Conservation (phyloP, 2,888 invertebrate genomes). For the Eilema caniola region DNA sequence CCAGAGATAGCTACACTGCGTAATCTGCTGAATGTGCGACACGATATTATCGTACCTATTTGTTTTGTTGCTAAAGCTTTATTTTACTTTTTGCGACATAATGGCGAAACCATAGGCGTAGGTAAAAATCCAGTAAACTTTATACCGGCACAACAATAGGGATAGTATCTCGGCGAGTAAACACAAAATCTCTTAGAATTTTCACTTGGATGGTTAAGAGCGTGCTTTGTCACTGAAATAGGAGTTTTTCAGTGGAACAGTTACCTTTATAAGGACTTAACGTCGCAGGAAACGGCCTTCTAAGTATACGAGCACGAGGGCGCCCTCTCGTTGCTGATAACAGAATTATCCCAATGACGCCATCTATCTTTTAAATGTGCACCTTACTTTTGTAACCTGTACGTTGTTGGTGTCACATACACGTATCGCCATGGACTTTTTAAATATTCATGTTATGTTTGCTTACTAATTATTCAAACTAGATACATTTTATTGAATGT, state of each 20-base stretch:
- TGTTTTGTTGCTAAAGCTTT: constrained; percentile 64
- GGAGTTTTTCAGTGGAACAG: constrained; percentile 82
- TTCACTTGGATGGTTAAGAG: constrained; percentile 77
- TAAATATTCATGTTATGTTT: constrained; percentile 52
- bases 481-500: not conserved
- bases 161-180: constrained; percentile 62
- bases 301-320: constrained; percentile 81
- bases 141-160: constrained; percentile 61
- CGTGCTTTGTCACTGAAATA: constrained; percentile 79
- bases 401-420: constrained; percentile 58
- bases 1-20: constrained; percentile 73
- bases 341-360: constrained; percentile 89
- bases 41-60: constrained; percentile 70
- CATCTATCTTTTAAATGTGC: constrained; percentile 89
- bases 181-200: constrained; percentile 73
- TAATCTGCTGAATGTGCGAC: constrained; percentile 76
- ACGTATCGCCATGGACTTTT: constrained; percentile 35
- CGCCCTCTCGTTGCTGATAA: constrained; percentile 87
- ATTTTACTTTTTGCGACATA: constrained; percentile 59
- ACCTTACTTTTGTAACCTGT: constrained; percentile 79
- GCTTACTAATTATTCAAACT: constrained; percentile 46
- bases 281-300: constrained; percentile 82
- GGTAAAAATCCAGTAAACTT: constrained; percentile 58
- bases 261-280: constrained; percentile 84
- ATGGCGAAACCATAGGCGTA: constrained; percentile 63